A percentile compares a stretch with the other conserved stretches of the same genome.
Conservation (phyloP, 1,140 invertebrate species). For the Venturia canescens region DNA sequence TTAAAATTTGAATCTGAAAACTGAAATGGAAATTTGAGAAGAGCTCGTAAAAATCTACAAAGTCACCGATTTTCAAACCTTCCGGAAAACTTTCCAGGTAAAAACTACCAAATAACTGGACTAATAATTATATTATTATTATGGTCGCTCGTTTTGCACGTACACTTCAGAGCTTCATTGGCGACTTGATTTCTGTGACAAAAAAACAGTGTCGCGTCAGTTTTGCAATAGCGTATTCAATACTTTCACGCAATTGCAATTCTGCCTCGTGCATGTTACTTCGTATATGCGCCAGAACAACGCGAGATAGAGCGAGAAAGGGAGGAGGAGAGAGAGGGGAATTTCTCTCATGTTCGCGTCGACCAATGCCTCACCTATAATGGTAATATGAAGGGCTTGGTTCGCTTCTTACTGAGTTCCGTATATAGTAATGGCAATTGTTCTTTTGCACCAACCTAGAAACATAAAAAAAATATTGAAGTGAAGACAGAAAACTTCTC, state of each 20-base stretch:
- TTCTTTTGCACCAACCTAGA: not conserved
- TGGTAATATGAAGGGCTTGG: slow-evolving; percentile 58
- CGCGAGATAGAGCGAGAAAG: not conserved
- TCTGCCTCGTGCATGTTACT: slow-evolving; percentile 60
- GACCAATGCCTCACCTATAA: slow-evolving; percentile 45
- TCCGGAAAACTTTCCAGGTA: too few relatives aligned
- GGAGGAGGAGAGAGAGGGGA: not conserved
- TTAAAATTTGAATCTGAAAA: too few relatives aligned
- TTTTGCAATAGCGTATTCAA: not conserved
- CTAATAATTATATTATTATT: too few relatives aligned
- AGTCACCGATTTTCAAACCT: too few relatives aligned
- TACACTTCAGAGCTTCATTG: too few relatives aligned
- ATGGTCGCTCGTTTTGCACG: too few relatives aligned
- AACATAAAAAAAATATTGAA: too few relatives aligned
- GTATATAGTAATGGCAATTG: slow-evolving; percentile 17
- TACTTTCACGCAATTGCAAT: slow-evolving; percentile 70
- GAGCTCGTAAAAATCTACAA: too few relatives aligned
- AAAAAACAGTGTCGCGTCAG: not conserved
- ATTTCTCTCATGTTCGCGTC: slow-evolving; percentile 17
- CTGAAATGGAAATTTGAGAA: too few relatives aligned
- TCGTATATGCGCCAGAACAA: slow-evolving; percentile 34
- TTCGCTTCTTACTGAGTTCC: slow-evolving; percentile 32
- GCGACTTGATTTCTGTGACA: not conserved
- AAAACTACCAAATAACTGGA: too few relatives aligned
- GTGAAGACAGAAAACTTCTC: too few relatives aligned